Conservation (phyloP, 2,888 invertebrate genomes). For the Drosophila cognata region DNA sequence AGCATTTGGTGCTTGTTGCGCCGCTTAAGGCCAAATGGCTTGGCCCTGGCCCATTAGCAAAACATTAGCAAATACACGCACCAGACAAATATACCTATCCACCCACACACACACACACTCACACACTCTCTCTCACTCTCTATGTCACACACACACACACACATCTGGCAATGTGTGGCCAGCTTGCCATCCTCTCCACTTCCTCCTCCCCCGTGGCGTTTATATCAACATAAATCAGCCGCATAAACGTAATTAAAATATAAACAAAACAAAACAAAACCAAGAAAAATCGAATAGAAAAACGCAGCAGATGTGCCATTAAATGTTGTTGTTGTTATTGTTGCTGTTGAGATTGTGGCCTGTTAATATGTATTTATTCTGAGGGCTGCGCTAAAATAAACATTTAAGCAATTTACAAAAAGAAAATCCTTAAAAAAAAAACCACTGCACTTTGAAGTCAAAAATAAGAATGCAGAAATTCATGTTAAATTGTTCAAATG, state of each 20-base stretch:
- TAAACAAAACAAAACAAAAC: constrained; percentile 65
- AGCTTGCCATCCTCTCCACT: neutral
- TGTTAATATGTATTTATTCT: constrained; percentile 22
- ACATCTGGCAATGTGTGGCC: constrained; percentile 49
- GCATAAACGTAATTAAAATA: constrained; percentile 76
- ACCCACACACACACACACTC: constrained; percentile 8
- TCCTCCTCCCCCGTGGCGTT: constrained; percentile 2
- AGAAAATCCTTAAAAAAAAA: constrained; percentile 23
- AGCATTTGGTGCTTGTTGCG: constrained; percentile 23
- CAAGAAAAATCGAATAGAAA: constrained; percentile 27
- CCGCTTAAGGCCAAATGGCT: constrained; percentile 36
- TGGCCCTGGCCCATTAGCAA: constrained; percentile 29
- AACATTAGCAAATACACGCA: constrained; percentile 41
- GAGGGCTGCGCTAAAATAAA: constrained; percentile 30
- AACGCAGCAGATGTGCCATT: constrained; percentile 63
- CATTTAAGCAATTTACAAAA: constrained; percentile 26
- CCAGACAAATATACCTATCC: neutral
- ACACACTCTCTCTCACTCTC: neutral
- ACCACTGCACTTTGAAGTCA: constrained; percentile 25
- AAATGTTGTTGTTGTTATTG: constrained; percentile 28
- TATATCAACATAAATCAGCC: constrained; percentile 70
- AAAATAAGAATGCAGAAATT: constrained; percentile 21
- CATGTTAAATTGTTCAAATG: neutral
- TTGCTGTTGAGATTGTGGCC: constrained; percentile 2
- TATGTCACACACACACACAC: neutral